Conservation (phyloP, 1,140 invertebrate species). For the Centruroides sculpturatus region DNA sequence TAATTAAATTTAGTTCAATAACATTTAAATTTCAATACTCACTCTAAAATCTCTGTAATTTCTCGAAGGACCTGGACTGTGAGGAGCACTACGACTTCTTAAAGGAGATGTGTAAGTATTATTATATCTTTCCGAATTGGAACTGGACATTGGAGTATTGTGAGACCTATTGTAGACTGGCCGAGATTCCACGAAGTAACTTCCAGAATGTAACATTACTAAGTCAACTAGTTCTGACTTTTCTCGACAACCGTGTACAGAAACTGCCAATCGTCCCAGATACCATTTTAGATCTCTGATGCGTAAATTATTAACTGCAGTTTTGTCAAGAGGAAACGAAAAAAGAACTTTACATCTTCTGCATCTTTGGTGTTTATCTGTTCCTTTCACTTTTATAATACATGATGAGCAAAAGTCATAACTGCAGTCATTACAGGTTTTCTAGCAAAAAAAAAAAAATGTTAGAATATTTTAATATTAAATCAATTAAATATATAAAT, state of each 20-base stretch:
- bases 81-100: too few relatives aligned
- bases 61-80: too few relatives aligned
- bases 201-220: neutral
- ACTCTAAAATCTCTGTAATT: too few relatives aligned
- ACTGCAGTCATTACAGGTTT: neutral
- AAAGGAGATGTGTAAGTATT: neutral
- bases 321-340: constrained; percentile 3
- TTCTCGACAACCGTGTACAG: neutral
- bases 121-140: neutral
- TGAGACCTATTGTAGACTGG: neutral
- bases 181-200: neutral
- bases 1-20: too few relatives aligned
- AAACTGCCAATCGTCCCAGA: neutral
- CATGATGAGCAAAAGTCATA: constrained; percentile 1
- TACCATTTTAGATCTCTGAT: constrained; percentile 17
- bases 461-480: too few relatives aligned
- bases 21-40: too few relatives aligned
- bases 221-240: constrained; percentile 13
- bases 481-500: too few relatives aligned
- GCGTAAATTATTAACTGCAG: constrained; percentile 5
- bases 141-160: neutral
- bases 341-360: constrained; percentile 8
- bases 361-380: constrained; percentile 1
- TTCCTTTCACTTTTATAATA: neutral
- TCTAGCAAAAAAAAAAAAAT: neutral